Conservation (phyloP, 2,797 vertebrate genomes). For the Hippocampus kuda region DNA sequence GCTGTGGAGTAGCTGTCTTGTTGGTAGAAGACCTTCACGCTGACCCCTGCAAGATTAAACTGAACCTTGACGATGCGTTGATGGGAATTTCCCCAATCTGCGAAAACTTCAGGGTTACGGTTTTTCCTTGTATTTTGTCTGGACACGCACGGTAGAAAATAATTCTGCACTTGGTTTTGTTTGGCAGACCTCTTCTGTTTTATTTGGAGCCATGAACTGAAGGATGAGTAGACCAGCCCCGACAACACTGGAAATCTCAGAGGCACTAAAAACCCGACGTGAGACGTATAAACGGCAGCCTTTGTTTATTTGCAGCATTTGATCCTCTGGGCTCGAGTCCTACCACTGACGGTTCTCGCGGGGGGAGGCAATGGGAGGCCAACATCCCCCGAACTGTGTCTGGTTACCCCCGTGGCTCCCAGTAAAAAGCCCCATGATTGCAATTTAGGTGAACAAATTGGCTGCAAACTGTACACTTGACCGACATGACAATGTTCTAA, state of each 20-base stretch:
- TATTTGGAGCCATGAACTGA: slow-evolving; percentile 69
- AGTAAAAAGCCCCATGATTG: too few relatives aligned
- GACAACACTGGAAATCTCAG: slow-evolving; percentile 57
- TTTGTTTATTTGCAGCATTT: slow-evolving; percentile 57
- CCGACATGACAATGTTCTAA: too few relatives aligned
- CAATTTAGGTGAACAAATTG: too few relatives aligned
- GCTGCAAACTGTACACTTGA: too few relatives aligned
- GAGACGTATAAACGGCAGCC: slow-evolving; percentile 55
- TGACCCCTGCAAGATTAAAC: slow-evolving; percentile 40
- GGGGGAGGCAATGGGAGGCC: background rate
- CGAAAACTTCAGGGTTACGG: slow-evolving; percentile 52
- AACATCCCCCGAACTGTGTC: too few relatives aligned
- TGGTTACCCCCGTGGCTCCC: too few relatives aligned
- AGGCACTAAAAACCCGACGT: slow-evolving; percentile 60
- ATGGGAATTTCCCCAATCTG: slow-evolving; percentile 59
- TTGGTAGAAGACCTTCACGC: slow-evolving; percentile 23
- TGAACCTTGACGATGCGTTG: slow-evolving; percentile 55
- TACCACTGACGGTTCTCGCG: too few relatives aligned
- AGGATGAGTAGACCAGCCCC: slow-evolving; percentile 66
- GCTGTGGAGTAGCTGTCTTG: slow-evolving; percentile 25
- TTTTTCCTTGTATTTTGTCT: slow-evolving; percentile 70
- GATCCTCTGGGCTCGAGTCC: slow-evolving; percentile 16
- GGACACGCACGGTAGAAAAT: slow-evolving; percentile 71
- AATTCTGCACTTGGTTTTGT: slow-evolving; percentile 65
- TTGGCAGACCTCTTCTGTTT: slow-evolving; percentile 67